Evolutionary conservation across 2,888 invertebrate species (phyloP).

Genomic region (Phortica okadai): DNA sequence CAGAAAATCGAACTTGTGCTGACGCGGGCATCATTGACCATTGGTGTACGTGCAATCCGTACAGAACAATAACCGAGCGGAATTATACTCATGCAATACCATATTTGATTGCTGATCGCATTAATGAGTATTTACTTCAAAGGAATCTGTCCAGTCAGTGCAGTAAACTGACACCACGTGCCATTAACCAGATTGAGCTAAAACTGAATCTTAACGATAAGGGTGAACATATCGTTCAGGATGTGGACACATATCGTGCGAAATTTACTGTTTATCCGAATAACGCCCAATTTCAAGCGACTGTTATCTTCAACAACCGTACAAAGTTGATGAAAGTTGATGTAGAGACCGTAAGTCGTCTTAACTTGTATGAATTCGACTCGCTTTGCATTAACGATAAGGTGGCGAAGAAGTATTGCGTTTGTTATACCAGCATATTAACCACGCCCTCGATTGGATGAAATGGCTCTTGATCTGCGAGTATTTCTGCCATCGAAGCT

Average conservation of each 20-base stretch:
- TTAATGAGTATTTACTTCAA: slow-evolving; percentile 38
- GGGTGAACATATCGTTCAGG: slow-evolving; percentile 25
- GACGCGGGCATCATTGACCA: slow-evolving; percentile 52
- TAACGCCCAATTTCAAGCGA: slow-evolving; percentile 40
- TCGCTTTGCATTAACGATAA: slow-evolving; percentile 77
- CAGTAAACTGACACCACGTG: slow-evolving; percentile 13
- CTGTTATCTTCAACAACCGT: slow-evolving; percentile 39
- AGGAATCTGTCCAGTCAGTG: slow-evolving; percentile 24
- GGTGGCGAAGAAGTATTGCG: slow-evolving; percentile 78
- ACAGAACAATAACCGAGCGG: slow-evolving; percentile 56
- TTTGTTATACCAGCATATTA: slow-evolving; percentile 61
- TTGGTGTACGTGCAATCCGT: slow-evolving; percentile 76
- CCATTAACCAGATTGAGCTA: slow-evolving; percentile 12
- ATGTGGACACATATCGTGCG: slow-evolving; percentile 14
- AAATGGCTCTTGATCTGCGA: background rate
- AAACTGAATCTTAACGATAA: slow-evolving; percentile 24
- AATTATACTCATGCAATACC: slow-evolving; percentile 50
- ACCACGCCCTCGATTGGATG: too few species aligned
- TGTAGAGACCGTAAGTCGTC: slow-evolving; percentile 79
- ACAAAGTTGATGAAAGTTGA: slow-evolving; percentile 17
- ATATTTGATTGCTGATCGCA: slow-evolving; percentile 32
- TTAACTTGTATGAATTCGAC: slow-evolving; percentile 78
- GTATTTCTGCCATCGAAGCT: too few species aligned
- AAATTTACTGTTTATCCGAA: slow-evolving; percentile 31
- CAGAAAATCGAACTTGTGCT: slow-evolving; percentile 54